Evolutionary conservation across 2,888 invertebrate species (phyloP).

Genomic region (Chymomyza caudatula): DNA sequence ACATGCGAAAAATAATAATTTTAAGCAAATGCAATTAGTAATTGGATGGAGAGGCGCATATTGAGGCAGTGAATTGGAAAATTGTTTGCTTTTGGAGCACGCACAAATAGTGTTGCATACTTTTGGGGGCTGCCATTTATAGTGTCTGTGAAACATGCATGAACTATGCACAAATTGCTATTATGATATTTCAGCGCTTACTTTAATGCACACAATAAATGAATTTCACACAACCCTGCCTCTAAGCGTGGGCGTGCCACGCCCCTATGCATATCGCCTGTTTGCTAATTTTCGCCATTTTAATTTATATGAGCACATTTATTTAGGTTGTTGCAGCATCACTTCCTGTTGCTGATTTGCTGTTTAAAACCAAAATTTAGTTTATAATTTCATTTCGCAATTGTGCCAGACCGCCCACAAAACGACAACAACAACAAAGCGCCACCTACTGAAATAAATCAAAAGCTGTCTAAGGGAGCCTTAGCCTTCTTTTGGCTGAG

Average conservation of each 20-base stretch:
- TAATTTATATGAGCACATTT: constrained; percentile 41
- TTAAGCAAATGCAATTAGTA: neutral
- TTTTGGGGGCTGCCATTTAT: constrained; percentile 8
- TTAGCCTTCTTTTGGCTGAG: constrained; percentile 27
- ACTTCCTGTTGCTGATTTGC: constrained; percentile 8
- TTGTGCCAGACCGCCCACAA: constrained; percentile 16
- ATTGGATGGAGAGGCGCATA: constrained; percentile 3
- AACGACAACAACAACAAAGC: constrained; percentile 1
- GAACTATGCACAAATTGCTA: neutral
- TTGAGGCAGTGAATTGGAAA: constrained; percentile 12
- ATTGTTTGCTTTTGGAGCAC: neutral
- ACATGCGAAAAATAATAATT: neutral
- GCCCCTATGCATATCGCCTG: neutral
- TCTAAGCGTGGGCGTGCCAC: neutral
- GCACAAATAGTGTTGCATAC: constrained; percentile 5
- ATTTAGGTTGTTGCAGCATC: neutral
- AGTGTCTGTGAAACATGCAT: neutral
- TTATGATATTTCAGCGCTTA: neutral
- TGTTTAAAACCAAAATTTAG: constrained; percentile 38
- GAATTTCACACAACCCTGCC: neutral
- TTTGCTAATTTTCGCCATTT: constrained; percentile 21
- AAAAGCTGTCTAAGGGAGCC: constrained; percentile 39
- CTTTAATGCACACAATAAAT: neutral
- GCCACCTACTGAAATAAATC: constrained; percentile 42
- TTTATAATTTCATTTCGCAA: constrained; percentile 48